These are phyloP conservation scores for Artemia franciscana DNA, from an alignment of 1,140 invertebrate species.

Conservation along the genomic window DNA sequence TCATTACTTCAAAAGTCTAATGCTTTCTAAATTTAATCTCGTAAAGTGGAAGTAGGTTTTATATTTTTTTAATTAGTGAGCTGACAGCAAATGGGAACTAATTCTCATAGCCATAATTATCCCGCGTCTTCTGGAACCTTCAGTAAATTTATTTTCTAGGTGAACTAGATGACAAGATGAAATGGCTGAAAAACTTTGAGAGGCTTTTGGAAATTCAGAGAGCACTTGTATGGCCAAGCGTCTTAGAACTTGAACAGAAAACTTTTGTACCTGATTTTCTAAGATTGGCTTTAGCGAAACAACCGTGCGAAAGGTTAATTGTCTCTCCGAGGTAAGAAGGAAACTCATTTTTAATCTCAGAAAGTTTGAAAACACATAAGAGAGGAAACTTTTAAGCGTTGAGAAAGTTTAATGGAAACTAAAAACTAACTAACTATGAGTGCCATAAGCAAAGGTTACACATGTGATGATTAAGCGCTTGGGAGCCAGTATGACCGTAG, in stretches of 20 bases:
- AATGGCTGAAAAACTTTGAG: constrained; percentile 47
- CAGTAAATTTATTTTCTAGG: too few relatives aligned
- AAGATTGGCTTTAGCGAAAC: constrained; percentile 26
- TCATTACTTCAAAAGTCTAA: too few relatives aligned
- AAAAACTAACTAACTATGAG: too few relatives aligned
- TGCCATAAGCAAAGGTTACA: too few relatives aligned
- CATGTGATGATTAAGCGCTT: too few relatives aligned
- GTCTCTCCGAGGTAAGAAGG: constrained; percentile 27
- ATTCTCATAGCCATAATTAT: background rate
- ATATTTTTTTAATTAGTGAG: too few relatives aligned
- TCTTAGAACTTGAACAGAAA: constrained; percentile 36
- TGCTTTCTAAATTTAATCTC: constrained; percentile 1
- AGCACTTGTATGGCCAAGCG: constrained; percentile 38
- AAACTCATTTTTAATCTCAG: too few relatives aligned
- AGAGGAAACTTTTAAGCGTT: too few relatives aligned
- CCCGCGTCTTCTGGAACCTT: constrained; percentile 8
- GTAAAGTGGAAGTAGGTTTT: too few relatives aligned
- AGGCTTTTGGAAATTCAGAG: constrained; percentile 39
- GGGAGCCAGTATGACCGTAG: too few relatives aligned
- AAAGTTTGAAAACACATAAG: too few relatives aligned
- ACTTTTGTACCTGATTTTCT: constrained; percentile 35
- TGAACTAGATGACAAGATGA: constrained; percentile 42
- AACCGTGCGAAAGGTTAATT: constrained; percentile 41
- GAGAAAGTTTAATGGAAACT: too few relatives aligned
- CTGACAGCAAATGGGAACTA: background rate